Evolutionary conservation across 2,113 vertebrate genomes (phyloP).

Genomic region (Entelurus aequoreus): DNA sequence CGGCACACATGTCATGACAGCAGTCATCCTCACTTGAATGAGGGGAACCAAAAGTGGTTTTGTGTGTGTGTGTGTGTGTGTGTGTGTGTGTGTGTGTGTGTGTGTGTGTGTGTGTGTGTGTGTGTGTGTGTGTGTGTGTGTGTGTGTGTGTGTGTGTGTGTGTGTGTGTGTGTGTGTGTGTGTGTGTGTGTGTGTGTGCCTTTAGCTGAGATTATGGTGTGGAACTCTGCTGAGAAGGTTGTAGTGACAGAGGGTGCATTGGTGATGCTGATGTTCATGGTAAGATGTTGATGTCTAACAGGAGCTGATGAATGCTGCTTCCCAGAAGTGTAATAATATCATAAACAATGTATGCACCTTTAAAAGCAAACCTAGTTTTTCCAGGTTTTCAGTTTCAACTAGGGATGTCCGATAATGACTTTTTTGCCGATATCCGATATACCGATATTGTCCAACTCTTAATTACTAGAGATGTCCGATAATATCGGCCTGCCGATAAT

Average conservation of each 20-base stretch:
- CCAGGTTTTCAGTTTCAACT: no score
- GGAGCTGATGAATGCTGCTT: slow-evolving; percentile 27
- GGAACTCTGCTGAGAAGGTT: slow-evolving; percentile 30
- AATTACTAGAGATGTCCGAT: no score
- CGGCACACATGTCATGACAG: slow-evolving; percentile 35
- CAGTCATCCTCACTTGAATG: slow-evolving; percentile 44
- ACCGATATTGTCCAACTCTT: no score
- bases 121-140: slow-evolving; percentile 33
- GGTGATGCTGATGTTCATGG: slow-evolving; percentile 7
- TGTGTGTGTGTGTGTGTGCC: slow-evolving; percentile 1
- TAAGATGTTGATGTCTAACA: slow-evolving; percentile 27
- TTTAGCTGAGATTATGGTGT: slow-evolving; percentile 19
- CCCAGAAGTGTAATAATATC: neutral
- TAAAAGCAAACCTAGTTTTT: no score
- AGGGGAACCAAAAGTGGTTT: slow-evolving; percentile 53
- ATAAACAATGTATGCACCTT: no score
- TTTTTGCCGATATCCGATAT: no score
- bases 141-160: slow-evolving; percentile 36
- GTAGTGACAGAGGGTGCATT: slow-evolving; percentile 23
- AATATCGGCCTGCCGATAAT: no score
- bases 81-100: slow-evolving; percentile 29
- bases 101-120: slow-evolving; percentile 38
- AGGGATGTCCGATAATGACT: no score
- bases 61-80: slow-evolving; percentile 38
- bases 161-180: slow-evolving; percentile 16